A percentile compares a stretch with the other conserved stretches of the same genome.
These are phyloP conservation scores for Uria lomvia DNA, from an alignment of 2,113 vertebrate genomes.

Conservation along the genomic window DNA sequence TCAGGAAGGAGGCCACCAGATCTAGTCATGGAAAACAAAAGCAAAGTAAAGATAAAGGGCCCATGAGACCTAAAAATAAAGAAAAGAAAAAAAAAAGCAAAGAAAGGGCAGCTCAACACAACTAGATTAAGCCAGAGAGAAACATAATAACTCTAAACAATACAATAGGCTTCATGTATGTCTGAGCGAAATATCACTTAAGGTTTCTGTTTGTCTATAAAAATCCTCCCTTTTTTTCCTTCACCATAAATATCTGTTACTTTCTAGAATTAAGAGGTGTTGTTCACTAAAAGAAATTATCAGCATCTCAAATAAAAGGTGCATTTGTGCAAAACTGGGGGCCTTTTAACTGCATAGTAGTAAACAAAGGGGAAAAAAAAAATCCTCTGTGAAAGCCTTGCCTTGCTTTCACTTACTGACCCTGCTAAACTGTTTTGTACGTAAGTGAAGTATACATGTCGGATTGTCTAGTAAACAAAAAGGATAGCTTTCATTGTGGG, in stretches of 20 bases:
- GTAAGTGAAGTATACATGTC: not conserved
- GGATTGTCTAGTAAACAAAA: not conserved
- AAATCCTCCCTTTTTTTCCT: not conserved
- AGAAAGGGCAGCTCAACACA: not conserved
- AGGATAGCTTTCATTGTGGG: not conserved
- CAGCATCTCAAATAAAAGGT: not conserved
- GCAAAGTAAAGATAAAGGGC: constrained; percentile 35
- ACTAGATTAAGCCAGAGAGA: constrained; percentile 20
- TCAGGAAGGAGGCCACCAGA: constrained; percentile 48
- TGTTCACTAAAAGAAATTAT: not conserved
- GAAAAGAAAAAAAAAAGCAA: not conserved
- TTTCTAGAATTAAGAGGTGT: not conserved
- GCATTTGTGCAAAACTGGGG: not conserved
- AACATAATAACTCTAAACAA: constrained; percentile 60
- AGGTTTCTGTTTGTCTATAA: constrained; percentile 20
- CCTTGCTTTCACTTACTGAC: not conserved
- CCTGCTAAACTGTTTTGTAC: not conserved
- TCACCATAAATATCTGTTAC: not conserved
- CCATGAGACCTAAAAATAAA: not conserved
- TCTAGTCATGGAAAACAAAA: constrained; percentile 59
- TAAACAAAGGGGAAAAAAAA: not conserved
- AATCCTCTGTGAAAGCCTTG: not conserved
- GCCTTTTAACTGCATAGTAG: not conserved
- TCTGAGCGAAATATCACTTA: constrained; percentile 23
- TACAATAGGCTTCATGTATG: not conserved